phyloP scores from a whole-genome alignment of 1,140 invertebrate genomes.

The Drosophila erecta region DNA sequence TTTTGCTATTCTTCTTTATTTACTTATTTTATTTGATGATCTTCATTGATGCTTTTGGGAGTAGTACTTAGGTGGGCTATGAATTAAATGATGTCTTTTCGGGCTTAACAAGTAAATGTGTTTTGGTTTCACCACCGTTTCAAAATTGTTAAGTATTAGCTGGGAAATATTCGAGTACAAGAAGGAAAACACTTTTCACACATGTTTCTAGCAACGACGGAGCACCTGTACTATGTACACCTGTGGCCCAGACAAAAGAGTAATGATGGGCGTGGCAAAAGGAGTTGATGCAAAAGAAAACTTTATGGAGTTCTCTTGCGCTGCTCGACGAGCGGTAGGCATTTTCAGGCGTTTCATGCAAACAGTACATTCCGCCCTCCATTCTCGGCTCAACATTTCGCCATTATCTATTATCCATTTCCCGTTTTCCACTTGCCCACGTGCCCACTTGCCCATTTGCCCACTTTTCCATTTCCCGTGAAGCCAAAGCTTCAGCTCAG shows the following conservation, averaged over 20 bases:
- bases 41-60: no score
- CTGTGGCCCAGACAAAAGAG: constrained; percentile 22
- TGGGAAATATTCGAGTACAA: not conserved
- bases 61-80: no score
- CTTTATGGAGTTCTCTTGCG: constrained; percentile 47
- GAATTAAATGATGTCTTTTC: no score
- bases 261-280: constrained; percentile 12
- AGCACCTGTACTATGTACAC: not conserved
- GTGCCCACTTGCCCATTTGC: constrained; percentile 2
- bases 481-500: constrained; percentile 20
- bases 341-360: constrained; percentile 73
- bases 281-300: constrained; percentile 57
- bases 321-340: constrained; percentile 20
- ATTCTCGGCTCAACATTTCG: not conserved
- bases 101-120: no score
- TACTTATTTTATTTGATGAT: no score
- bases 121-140: no score
- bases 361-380: constrained; percentile 41
- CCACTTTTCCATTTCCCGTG: constrained; percentile 8
- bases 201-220: not conserved
- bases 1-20: no score
- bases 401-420: constrained; percentile 12
- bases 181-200: not conserved
- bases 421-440: constrained; percentile 3
- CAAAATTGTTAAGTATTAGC: no score